phyloP scores from a whole-genome alignment of 2,113 vertebrate genomes.

The Actenoides lindsayi region DNA sequence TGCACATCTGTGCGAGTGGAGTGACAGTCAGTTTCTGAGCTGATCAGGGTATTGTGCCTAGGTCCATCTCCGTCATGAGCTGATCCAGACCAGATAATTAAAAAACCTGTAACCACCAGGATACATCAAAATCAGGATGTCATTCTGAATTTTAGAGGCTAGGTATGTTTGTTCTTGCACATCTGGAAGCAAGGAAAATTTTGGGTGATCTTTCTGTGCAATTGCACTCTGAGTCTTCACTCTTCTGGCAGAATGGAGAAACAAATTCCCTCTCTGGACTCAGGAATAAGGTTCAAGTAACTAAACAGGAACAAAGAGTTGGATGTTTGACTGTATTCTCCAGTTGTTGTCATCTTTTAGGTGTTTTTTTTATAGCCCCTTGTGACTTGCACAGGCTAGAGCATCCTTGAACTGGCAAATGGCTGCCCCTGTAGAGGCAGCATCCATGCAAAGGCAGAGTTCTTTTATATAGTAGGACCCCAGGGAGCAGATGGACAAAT shows the following conservation, averaged over 20 bases:
- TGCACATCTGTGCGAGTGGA: not conserved
- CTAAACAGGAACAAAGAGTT: not conserved
- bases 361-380: not conserved
- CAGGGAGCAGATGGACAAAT: not conserved
- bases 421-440: not conserved
- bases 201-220: not conserved
- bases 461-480: not conserved
- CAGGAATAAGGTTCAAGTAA: not conserved
- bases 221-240: not conserved
- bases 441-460: not conserved
- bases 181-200: not conserved
- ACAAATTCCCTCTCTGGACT: not conserved
- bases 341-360: not conserved
- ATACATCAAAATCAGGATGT: not conserved
- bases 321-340: not conserved
- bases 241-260: not conserved
- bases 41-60: too few species aligned
- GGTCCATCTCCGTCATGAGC: not conserved
- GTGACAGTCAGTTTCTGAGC: not conserved
- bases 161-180: not conserved
- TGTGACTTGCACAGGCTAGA: not conserved
- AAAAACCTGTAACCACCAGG: not conserved
- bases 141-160: not conserved
- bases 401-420: not conserved
- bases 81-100: not conserved